Percentiles rank a stretch among this genome's conserved stretches.
phyloP scores from a whole-genome alignment of 2,113 vertebrate genomes.

The Pantherophis guttatus region DNA sequence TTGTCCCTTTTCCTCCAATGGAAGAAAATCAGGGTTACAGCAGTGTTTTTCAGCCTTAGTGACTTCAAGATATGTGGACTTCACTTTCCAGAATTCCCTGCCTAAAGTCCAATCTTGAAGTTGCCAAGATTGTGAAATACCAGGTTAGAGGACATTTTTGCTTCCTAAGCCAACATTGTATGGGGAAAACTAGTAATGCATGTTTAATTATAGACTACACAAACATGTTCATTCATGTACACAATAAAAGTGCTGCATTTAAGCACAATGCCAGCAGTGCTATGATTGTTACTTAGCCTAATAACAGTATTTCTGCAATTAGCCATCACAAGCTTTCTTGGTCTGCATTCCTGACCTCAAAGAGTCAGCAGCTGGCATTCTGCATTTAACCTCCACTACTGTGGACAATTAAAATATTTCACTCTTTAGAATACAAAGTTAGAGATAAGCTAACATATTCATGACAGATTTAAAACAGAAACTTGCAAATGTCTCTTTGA shows the following conservation, averaged over 20 bases:
- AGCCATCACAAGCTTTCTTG: not conserved
- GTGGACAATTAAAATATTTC: conserved; percentile 9
- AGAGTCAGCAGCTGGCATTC: not conserved
- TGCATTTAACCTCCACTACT: not conserved
- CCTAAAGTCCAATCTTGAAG: no score
- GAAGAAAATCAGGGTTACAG: conserved; percentile 52
- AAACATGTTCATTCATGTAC: conserved; percentile 37
- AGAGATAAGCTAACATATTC: not conserved
- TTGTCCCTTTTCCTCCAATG: conserved; percentile 61
- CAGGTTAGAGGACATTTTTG: conserved; percentile 42
- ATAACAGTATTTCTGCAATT: conserved; percentile 22
- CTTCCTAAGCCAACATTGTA: conserved; percentile 25
- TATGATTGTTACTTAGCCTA: conserved; percentile 32
- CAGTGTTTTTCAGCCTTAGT: no score
- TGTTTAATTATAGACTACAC: conserved; percentile 47
- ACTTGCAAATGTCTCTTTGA: conserved; percentile 31
- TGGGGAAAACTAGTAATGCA: conserved; percentile 44
- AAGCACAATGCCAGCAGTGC: conserved; percentile 35
- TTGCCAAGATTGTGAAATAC: no score
- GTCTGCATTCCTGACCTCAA: not conserved
- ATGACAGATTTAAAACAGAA: conserved; percentile 26
- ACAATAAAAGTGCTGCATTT: conserved; percentile 40
- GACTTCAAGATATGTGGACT: no score
- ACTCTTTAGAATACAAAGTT: conserved; percentile 19
- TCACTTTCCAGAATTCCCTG: no score